phyloP scores from a whole-genome alignment of 2,888 invertebrate genomes.

The Flexamia atlantica region DNA sequence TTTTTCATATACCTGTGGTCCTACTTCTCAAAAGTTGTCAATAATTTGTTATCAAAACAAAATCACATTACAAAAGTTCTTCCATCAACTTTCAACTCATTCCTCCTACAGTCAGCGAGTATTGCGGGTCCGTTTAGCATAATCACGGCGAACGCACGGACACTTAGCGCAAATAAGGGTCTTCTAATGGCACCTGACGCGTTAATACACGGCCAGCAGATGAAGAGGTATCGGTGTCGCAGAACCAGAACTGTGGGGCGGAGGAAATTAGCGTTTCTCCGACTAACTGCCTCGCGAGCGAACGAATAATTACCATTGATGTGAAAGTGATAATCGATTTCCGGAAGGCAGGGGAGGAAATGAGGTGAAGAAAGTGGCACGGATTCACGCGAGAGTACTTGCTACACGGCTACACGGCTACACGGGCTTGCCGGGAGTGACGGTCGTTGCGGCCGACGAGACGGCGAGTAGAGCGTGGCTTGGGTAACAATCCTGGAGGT shows the following conservation, averaged over 20 bases:
- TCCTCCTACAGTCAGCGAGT: background rate
- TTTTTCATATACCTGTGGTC: no score
- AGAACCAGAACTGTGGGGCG: slow-evolving; percentile 37
- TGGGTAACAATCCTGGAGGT: no score
- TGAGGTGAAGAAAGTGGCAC: slow-evolving; percentile 54
- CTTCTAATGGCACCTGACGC: slow-evolving; percentile 21
- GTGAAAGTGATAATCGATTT: slow-evolving; percentile 59
- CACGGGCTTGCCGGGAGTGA: no score
- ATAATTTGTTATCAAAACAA: no score
- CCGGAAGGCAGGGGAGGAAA: slow-evolving; percentile 47
- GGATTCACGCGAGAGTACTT: slow-evolving; percentile 22
- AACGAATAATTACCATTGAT: slow-evolving; percentile 54
- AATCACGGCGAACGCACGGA: background rate
- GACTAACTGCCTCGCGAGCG: slow-evolving; percentile 35
- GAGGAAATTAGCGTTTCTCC: slow-evolving; percentile 55
- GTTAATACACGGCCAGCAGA: background rate
- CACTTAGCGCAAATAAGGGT: background rate
- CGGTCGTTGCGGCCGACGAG: no score
- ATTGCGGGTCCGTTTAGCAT: background rate
- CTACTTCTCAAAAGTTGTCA: no score
- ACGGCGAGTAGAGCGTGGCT: no score
- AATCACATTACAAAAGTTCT: no score
- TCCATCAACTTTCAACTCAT: background rate
- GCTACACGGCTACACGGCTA: slow-evolving; percentile 4
- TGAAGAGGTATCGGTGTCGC: slow-evolving; percentile 33